Conservation (phyloP, 1,140 invertebrate species). For the Grapholita molesta region DNA sequence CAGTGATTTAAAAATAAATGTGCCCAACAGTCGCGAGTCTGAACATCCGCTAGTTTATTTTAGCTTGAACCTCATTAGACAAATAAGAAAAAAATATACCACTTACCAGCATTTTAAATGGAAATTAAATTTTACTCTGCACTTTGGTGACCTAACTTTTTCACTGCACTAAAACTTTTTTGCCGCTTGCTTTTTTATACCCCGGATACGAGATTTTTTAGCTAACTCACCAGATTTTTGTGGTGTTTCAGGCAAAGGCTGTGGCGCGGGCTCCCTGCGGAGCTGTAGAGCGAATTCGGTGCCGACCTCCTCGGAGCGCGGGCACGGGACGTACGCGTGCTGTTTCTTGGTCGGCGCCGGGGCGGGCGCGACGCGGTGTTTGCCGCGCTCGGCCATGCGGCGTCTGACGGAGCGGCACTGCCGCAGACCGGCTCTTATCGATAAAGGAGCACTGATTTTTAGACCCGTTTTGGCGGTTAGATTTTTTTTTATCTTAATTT, state of each 20-base stretch:
- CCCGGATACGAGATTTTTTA: background rate
- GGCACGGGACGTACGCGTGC: constrained; percentile 79
- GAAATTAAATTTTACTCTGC: background rate
- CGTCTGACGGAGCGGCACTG: constrained; percentile 49
- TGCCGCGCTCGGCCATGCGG: constrained; percentile 72
- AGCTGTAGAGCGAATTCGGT: constrained; percentile 66
- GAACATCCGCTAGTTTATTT: background rate
- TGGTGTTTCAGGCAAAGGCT: constrained; percentile 48
- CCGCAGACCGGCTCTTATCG: constrained; percentile 49
- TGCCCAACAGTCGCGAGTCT: background rate
- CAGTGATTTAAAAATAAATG: constrained; percentile 6
- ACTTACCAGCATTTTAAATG: background rate
- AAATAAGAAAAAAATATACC: background rate
- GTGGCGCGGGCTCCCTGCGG: constrained; percentile 36
- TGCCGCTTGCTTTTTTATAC: background rate
- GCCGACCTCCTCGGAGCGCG: constrained; percentile 78
- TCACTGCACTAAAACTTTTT: constrained; percentile 5
- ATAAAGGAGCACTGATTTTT: constrained; percentile 39
- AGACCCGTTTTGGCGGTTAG: background rate
- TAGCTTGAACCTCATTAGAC: background rate
- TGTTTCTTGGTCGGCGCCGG: constrained; percentile 77
- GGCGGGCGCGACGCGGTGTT: constrained; percentile 68
- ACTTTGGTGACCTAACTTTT: constrained; percentile 18
- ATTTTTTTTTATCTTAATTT: background rate
- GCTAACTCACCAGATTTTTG: constrained; percentile 53